Conservation (phyloP, 2,113 vertebrate species). For the Gavia stellata region DNA sequence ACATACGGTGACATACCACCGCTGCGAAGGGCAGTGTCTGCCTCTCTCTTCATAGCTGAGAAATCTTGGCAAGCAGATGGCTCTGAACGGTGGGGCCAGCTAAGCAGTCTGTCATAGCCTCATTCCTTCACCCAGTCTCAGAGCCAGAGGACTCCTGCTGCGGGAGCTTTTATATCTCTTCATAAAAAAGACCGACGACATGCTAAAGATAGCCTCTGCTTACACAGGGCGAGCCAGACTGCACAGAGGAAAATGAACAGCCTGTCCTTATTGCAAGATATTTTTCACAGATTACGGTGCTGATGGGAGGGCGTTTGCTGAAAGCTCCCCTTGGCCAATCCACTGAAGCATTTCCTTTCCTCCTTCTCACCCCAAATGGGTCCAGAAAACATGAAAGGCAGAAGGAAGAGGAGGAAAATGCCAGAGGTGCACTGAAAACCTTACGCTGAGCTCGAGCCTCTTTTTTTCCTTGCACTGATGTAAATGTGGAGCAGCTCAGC, state of each 20-base stretch:
- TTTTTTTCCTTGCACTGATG: neutral
- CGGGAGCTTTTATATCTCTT: conserved; percentile 35
- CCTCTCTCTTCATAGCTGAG: neutral
- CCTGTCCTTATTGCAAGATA: conserved; percentile 16
- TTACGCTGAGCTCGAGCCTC: rapidly evolving
- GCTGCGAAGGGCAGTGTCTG: neutral
- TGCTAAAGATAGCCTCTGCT: conserved; percentile 56
- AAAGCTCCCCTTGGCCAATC: neutral
- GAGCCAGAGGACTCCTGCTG: conserved; percentile 48
- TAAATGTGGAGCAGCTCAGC: neutral
- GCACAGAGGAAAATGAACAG: conserved; percentile 36
- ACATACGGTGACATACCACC: neutral
- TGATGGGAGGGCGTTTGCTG: neutral
- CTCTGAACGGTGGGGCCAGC: neutral
- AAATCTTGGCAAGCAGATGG: conserved; percentile 53
- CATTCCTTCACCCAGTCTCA: neutral
- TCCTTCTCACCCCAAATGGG: neutral
- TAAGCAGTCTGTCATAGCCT: conserved; percentile 26
- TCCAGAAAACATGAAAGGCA: neutral
- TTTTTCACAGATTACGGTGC: neutral
- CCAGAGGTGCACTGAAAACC: neutral
- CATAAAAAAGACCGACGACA: neutral
- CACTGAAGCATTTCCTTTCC: neutral
- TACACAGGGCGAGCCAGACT: neutral
- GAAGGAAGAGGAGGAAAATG: neutral